Percentiles rank a stretch among this genome's conserved stretches.
Conservation (phyloP, 2,113 vertebrate genomes). For the Potamarius usumacintae region DNA sequence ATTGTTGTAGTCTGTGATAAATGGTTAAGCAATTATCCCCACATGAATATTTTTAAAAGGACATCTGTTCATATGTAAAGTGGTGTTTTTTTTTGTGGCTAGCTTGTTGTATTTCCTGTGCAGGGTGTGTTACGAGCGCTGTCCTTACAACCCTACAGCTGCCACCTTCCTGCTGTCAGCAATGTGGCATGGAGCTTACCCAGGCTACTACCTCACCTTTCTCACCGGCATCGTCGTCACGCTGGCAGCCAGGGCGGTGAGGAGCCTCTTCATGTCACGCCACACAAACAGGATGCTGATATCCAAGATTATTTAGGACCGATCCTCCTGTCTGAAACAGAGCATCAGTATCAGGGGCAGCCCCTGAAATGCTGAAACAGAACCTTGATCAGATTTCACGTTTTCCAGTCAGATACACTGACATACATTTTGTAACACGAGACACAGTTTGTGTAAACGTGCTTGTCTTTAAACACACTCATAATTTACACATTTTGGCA, state of each 20-base stretch:
- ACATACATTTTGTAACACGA: background rate
- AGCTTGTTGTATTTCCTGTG: conserved; percentile 34
- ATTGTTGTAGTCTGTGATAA: background rate
- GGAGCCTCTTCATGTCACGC: conserved; percentile 52
- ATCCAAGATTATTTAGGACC: background rate
- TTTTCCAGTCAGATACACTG: background rate
- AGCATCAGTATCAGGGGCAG: background rate
- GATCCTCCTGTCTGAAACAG: background rate
- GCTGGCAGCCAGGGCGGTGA: conserved; percentile 85
- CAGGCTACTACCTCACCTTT: conserved; percentile 94
- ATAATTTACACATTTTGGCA: background rate
- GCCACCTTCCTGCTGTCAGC: conserved; percentile 92
- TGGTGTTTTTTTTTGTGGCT: background rate
- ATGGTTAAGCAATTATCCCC: background rate
- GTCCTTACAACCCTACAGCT: conserved; percentile 83
- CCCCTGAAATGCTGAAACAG: background rate
- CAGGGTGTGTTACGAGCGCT: conserved; percentile 92
- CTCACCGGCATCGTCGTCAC: conserved; percentile 89
- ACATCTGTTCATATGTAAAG: background rate
- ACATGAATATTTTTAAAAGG: background rate
- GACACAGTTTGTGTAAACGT: background rate
- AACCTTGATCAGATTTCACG: background rate
- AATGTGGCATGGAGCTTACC: conserved; percentile 94
- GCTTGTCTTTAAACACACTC: background rate
- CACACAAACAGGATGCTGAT: background rate